phyloP scores from a whole-genome alignment of 1,140 invertebrate genomes.

The Cyclargus thomasi region DNA sequence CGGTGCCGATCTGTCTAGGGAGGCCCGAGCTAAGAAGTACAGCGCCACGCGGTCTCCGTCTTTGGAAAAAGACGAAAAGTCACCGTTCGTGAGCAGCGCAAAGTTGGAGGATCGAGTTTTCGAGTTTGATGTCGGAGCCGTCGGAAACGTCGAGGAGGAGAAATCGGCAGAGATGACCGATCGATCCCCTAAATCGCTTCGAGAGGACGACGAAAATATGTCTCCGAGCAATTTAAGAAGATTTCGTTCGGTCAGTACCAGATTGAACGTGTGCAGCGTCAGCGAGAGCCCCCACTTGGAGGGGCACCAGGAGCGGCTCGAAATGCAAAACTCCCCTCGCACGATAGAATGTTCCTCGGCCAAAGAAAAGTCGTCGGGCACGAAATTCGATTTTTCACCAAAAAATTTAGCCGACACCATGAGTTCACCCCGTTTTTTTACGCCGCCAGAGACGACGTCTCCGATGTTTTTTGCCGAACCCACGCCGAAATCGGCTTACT shows the following conservation, averaged over 20 bases:
- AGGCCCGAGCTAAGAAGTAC: constrained; percentile 57
- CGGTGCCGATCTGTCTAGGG: constrained; percentile 46
- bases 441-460: constrained; percentile 60
- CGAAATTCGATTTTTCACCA: constrained; percentile 67
- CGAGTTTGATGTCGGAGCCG: constrained; percentile 50
- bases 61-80: constrained; percentile 71
- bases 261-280: constrained; percentile 64
- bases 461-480: constrained; percentile 67
- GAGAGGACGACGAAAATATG: constrained; percentile 42
- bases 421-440: constrained; percentile 62
- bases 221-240: constrained; percentile 57
- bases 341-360: constrained; percentile 59
- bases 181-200: constrained; percentile 35
- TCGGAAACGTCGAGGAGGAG: constrained; percentile 44
- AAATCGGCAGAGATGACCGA: constrained; percentile 38
- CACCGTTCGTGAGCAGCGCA: constrained; percentile 53
- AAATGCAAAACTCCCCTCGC: constrained; percentile 66
- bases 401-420: constrained; percentile 55
- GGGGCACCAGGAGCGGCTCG: constrained; percentile 49
- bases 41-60: constrained; percentile 69
- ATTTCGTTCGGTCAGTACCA: constrained; percentile 63
- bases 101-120: constrained; percentile 51
- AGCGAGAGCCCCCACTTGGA: constrained; percentile 48
- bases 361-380: constrained; percentile 58
- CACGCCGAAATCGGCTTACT: constrained; percentile 63